A percentile compares a stretch with the other conserved stretches of the same genome.
Conservation (phyloP, 2,888 invertebrate genomes). For the Keiferia lycopersicella region DNA sequence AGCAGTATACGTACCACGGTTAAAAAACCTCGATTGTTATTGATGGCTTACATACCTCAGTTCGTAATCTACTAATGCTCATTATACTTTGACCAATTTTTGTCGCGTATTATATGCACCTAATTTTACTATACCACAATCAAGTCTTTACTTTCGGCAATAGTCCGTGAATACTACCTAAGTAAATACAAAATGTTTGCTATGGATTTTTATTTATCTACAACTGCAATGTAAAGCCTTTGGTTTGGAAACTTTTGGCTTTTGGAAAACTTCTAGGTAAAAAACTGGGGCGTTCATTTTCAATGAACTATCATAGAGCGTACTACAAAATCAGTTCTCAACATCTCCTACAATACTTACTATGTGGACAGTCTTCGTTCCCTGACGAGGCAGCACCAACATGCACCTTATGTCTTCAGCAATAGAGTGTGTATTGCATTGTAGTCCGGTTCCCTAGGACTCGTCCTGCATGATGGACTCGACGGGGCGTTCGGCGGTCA, state of each 20-base stretch:
- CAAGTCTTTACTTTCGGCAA: neutral
- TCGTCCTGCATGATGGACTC: constrained; percentile 68
- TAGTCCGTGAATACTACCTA: neutral
- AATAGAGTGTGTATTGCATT: too few relatives aligned
- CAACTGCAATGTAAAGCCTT: too few relatives aligned
- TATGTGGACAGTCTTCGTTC: neutral
- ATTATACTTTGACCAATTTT: neutral
- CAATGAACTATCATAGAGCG: neutral
- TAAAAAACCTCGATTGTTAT: too few relatives aligned
- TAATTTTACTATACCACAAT: neutral
- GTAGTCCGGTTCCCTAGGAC: constrained; percentile 55
- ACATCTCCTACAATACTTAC: neutral
- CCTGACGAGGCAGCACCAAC: neutral
- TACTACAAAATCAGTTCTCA: neutral
- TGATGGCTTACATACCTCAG: too few relatives aligned
- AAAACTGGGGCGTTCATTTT: too few relatives aligned
- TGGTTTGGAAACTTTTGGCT: too few relatives aligned
- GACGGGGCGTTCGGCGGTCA: constrained; percentile 65
- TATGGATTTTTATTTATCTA: too few relatives aligned
- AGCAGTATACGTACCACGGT: too few relatives aligned
- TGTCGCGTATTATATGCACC: neutral
- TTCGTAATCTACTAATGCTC: too few relatives aligned
- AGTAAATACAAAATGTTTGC: too few relatives aligned
- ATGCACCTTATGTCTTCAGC: neutral
- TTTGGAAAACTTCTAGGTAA: too few relatives aligned